Percentiles rank a stretch among this genome's conserved stretches.
Evolutionary conservation across 2,888 invertebrate genomes (phyloP).

Genomic region (Leistus spinibarbis): DNA sequence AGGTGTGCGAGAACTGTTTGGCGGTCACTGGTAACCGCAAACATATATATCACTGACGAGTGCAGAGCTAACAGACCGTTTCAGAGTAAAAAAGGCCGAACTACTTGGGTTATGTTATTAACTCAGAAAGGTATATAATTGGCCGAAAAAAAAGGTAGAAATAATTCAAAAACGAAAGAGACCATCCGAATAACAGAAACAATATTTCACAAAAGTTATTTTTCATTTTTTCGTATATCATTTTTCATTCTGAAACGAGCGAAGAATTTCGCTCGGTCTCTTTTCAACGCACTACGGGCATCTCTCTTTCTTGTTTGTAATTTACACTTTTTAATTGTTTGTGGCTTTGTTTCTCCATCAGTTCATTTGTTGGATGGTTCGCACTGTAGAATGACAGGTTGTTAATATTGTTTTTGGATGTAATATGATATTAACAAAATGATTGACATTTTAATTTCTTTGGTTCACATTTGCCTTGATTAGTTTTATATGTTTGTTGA

Average conservation of each 20-base stretch:
- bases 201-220: constrained; percentile 55
- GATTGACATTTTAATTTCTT: constrained; percentile 30
- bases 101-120: constrained; percentile 46
- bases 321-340: constrained; percentile 58
- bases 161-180: constrained; percentile 48
- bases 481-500: constrained; percentile 24
- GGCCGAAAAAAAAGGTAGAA: constrained; percentile 48
- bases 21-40: constrained; percentile 2
- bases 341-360: constrained; percentile 48
- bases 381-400: constrained; percentile 30
- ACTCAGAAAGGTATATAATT: constrained; percentile 51
- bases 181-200: constrained; percentile 49
- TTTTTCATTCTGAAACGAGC: constrained; percentile 54
- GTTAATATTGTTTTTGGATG: constrained; percentile 18
- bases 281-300: not conserved
- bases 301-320: constrained; percentile 49
- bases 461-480: not conserved
- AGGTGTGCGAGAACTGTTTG: constrained; percentile 2
- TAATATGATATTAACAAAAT: constrained; percentile 18
- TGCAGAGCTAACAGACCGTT: not conserved
- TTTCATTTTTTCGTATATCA: constrained; percentile 50
- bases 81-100: constrained; percentile 19
- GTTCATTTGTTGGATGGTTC: constrained; percentile 36
- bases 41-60: constrained; percentile 29
- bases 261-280: constrained; percentile 22